These are phyloP conservation scores for Lota lota DNA, from an alignment of 2,113 vertebrate genomes.

Conservation along the genomic window DNA sequence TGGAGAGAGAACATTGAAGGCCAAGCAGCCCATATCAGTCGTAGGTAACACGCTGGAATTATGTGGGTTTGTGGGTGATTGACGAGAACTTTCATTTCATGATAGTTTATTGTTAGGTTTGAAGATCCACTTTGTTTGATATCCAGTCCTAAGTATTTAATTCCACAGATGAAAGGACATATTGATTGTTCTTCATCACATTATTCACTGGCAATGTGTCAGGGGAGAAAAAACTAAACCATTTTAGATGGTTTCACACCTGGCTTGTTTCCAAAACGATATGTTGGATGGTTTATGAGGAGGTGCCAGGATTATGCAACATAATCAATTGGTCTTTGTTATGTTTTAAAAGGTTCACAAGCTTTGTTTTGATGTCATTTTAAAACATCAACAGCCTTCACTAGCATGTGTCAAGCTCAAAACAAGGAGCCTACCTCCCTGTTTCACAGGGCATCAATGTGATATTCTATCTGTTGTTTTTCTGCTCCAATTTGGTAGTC, in stretches of 20 bases:
- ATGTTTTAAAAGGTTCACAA: too few relatives aligned
- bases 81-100: slow-evolving; percentile 28
- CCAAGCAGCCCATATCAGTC: slow-evolving; percentile 58
- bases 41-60: slow-evolving; percentile 50
- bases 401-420: too few relatives aligned
- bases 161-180: slow-evolving; percentile 45
- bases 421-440: too few relatives aligned
- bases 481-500: too few relatives aligned
- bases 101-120: slow-evolving; percentile 12
- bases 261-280: too few relatives aligned
- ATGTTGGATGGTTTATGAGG: too few relatives aligned
- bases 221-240: slow-evolving; percentile 27
- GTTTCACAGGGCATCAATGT: too few relatives aligned
- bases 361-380: too few relatives aligned
- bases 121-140: slow-evolving; percentile 6
- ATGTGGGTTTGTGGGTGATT: slow-evolving; percentile 37
- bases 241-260: slow-evolving; percentile 8
- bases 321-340: too few relatives aligned
- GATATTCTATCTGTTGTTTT: too few relatives aligned
- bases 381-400: too few relatives aligned
- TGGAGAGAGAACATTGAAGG: slow-evolving; percentile 40
- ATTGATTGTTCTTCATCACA: slow-evolving; percentile 50
- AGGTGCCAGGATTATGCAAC: too few relatives aligned
- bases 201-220: slow-evolving; percentile 40
- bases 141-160: slow-evolving; percentile 23